These are phyloP conservation scores for Phrynosoma platyrhinos DNA, from an alignment of 2,113 vertebrate species.

Conservation along the genomic window DNA sequence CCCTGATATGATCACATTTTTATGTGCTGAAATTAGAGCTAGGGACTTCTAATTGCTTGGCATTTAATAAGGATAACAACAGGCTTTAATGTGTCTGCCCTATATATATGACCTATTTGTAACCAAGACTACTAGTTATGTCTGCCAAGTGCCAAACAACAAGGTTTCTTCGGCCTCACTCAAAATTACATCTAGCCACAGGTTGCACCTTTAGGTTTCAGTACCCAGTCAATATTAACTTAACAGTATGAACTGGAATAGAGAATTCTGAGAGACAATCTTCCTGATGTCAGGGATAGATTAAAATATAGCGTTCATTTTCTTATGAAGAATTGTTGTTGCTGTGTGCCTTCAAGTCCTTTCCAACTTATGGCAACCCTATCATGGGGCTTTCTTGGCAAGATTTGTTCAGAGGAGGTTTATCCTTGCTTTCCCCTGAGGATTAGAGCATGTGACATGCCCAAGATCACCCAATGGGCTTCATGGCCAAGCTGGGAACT, in stretches of 20 bases:
- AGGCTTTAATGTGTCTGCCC: neutral
- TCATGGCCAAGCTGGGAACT: too few species aligned
- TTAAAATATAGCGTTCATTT: neutral
- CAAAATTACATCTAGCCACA: constrained; percentile 23
- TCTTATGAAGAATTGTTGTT: too few species aligned
- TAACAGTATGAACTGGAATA: constrained; percentile 35
- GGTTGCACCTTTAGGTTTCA: constrained; percentile 16
- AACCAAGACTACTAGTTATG: neutral
- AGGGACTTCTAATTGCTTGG: neutral
- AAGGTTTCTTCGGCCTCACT: constrained; percentile 23
- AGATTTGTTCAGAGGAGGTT: too few species aligned
- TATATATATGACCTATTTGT: constrained; percentile 13
- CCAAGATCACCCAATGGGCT: too few species aligned
- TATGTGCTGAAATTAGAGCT: neutral
- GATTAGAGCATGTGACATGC: too few species aligned
- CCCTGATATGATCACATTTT: neutral
- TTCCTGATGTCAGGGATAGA: constrained; percentile 36
- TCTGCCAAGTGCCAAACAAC: neutral
- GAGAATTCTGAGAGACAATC: constrained; percentile 40
- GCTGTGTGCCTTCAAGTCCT: too few species aligned
- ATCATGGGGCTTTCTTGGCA: too few species aligned
- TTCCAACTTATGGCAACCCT: too few species aligned
- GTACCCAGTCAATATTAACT: constrained; percentile 24
- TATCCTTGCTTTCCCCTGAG: too few species aligned
- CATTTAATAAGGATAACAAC: neutral